Percentiles rank a stretch among this genome's conserved stretches.
Evolutionary conservation across 2,888 invertebrate species (phyloP).

Genomic region (Meganola albula): DNA sequence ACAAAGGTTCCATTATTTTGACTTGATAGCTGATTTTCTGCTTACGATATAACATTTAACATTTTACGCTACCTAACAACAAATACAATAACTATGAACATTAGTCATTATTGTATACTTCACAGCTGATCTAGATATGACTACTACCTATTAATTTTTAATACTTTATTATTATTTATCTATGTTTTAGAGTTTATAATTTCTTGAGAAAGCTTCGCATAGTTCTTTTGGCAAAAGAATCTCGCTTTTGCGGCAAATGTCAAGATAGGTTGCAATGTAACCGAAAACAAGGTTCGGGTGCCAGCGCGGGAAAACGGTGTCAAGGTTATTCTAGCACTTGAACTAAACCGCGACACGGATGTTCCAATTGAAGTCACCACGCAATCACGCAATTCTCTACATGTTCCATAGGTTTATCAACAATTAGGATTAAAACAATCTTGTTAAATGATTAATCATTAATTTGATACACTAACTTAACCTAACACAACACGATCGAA

Average conservation of each 20-base stretch:
- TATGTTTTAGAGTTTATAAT: too few species aligned
- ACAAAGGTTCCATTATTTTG: conserved; percentile 45
- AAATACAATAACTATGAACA: too few species aligned
- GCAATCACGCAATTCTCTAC: conserved; percentile 33
- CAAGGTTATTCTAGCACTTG: conserved; percentile 66
- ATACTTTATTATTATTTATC: too few species aligned
- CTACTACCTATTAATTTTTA: too few species aligned
- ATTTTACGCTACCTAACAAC: conserved; percentile 20
- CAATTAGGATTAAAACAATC: too few species aligned
- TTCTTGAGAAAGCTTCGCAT: too few species aligned
- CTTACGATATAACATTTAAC: conserved; percentile 15
- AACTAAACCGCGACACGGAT: conserved; percentile 52
- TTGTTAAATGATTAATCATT: too few species aligned
- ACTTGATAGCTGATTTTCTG: conserved; percentile 17
- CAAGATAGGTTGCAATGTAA: conserved; percentile 68
- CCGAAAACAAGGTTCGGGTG: conserved; percentile 63
- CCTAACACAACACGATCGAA: conserved; percentile 50
- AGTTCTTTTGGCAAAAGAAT: conserved; percentile 49
- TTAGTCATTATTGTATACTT: conserved; percentile 17
- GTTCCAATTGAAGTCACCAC: conserved; percentile 49
- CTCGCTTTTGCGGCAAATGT: conserved; percentile 58
- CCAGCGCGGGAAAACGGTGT: conserved; percentile 72
- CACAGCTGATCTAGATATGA: too few species aligned
- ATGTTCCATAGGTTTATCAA: too few species aligned
- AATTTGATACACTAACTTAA: conserved; percentile 42